Evolutionary conservation across 2,113 vertebrate species (phyloP).

Genomic region (Corydoras maculifer): DNA sequence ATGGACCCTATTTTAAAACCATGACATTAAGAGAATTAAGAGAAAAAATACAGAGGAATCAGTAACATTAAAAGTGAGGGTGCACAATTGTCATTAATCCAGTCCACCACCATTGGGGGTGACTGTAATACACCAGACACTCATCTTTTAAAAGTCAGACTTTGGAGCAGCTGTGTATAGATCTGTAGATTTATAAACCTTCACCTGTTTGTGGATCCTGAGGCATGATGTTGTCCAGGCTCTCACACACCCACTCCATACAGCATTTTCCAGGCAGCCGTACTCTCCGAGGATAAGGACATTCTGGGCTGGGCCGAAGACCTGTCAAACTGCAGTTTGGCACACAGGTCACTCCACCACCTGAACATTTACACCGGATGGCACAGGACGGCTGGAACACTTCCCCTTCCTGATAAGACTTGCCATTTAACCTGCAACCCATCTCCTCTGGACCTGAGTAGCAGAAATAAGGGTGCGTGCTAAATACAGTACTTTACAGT

Average conservation of each 20-base stretch:
- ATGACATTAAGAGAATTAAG: no score
- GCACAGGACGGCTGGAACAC: constrained; percentile 84
- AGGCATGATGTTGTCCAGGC: constrained; percentile 59
- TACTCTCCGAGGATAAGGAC: constrained; percentile 71
- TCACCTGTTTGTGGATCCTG: constrained; percentile 68
- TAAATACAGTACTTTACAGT: neutral
- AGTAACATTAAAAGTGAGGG: no score
- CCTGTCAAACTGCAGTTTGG: constrained; percentile 69
- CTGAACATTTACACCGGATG: constrained; percentile 73
- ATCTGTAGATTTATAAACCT: neutral
- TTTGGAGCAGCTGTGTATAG: neutral
- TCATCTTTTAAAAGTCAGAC: no score
- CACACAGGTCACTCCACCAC: constrained; percentile 77
- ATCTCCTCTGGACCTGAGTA: constrained; percentile 70
- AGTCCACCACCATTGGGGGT: no score
- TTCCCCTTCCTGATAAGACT: constrained; percentile 75
- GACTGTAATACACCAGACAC: no score
- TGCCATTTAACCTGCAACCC: constrained; percentile 78
- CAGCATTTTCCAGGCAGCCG: constrained; percentile 83
- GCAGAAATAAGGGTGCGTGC: neutral
- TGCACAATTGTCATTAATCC: no score
- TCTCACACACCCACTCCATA: constrained; percentile 84
- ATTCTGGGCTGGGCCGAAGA: constrained; percentile 75
- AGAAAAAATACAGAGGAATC: no score
- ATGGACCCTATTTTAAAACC: no score